These are phyloP conservation scores for Papilio gigon DNA, from an alignment of 2,888 invertebrate genomes.

Conservation along the genomic window DNA sequence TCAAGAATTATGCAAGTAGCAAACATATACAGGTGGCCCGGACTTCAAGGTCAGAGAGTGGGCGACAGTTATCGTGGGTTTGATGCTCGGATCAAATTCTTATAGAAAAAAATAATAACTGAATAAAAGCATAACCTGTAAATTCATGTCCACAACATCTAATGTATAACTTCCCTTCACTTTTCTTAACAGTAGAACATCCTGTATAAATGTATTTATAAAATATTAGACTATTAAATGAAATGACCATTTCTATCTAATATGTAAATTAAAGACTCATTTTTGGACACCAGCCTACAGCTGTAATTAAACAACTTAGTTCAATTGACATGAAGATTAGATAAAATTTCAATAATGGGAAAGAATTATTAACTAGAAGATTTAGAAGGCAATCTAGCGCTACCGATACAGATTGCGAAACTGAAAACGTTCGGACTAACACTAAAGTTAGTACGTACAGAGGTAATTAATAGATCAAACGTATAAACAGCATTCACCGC, in stretches of 20 bases:
- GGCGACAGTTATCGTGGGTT: too few species aligned
- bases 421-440: conserved; percentile 27
- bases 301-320: neutral
- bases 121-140: too few species aligned
- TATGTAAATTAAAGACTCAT: neutral
- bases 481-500: conserved; percentile 41
- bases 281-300: neutral
- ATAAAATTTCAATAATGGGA: conserved; percentile 8
- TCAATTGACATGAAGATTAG: conserved; percentile 1
- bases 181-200: too few species aligned
- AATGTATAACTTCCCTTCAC: too few species aligned
- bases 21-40: neutral
- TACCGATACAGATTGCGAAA: conserved; percentile 33
- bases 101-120: too few species aligned
- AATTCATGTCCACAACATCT: too few species aligned
- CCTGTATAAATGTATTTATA: neutral
- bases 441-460: conserved; percentile 32
- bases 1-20: neutral
- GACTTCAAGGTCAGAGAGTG: too few species aligned
- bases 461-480: conserved; percentile 51
- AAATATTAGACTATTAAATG: neutral
- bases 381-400: conserved; percentile 11
- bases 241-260: neutral
- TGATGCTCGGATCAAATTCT: too few species aligned
- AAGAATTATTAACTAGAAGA: neutral